Evolutionary conservation across 2,797 vertebrate genomes (phyloP).

Genomic region (Masticophis lateralis): DNA sequence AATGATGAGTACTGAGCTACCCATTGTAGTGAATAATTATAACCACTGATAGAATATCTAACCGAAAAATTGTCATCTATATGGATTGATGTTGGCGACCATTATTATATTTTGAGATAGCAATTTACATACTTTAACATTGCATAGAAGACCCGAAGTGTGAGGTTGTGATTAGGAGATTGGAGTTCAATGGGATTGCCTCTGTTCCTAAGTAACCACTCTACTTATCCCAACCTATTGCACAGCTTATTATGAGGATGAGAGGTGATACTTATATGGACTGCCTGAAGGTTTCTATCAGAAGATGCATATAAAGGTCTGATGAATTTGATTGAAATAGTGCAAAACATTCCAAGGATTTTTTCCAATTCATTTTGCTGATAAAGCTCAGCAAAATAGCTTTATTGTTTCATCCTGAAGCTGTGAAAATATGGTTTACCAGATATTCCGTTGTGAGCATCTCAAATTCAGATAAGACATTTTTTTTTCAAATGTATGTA

Average conservation of each 20-base stretch:
- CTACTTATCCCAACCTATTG: background rate
- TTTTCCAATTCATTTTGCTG: background rate
- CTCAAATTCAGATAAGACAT: background rate
- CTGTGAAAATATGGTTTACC: background rate
- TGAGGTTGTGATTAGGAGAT: background rate
- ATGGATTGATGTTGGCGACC: background rate
- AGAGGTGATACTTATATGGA: background rate
- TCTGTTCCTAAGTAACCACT: background rate
- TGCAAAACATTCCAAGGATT: background rate
- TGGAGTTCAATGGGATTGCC: background rate
- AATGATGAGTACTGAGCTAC: too few species aligned
- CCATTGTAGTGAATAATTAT: background rate
- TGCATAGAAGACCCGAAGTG: background rate
- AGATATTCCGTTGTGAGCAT: background rate
- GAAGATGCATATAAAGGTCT: background rate
- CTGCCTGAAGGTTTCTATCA: background rate
- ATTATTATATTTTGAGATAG: background rate
- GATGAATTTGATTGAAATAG: background rate
- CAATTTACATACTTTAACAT: background rate
- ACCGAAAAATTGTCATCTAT: background rate
- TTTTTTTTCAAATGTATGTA: background rate
- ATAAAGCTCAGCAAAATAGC: background rate
- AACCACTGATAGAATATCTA: background rate
- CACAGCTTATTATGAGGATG: background rate
- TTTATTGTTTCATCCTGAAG: background rate